phyloP scores from a whole-genome alignment of 1,140 invertebrate genomes.

The Drosophila navojoa region DNA sequence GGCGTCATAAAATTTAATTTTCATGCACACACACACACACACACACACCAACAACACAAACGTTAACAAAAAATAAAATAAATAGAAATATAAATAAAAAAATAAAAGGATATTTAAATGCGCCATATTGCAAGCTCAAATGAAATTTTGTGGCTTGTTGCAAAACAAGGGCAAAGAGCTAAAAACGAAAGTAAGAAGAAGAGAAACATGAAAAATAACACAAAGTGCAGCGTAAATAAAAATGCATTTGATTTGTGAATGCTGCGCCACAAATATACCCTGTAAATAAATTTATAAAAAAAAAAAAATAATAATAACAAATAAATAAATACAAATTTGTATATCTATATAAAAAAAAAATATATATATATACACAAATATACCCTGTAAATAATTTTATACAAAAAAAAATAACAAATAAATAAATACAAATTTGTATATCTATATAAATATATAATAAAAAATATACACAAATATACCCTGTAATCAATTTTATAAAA shows the following conservation, averaged over 20 bases:
- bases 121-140: constrained; percentile 76
- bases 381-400: no score
- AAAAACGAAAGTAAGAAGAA: constrained; percentile 11
- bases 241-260: background rate
- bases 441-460: no score
- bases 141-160: constrained; percentile 79
- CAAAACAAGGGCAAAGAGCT: constrained; percentile 46
- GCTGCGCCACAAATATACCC: constrained; percentile 2
- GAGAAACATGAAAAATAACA: constrained; percentile 13
- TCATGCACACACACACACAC: constrained; percentile 13
- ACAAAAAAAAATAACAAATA: no score
- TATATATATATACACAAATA: no score
- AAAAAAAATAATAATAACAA: no score
- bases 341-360: no score
- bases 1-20: constrained; percentile 64
- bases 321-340: no score
- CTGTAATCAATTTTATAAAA: no score
- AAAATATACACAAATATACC: no score
- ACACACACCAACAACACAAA: background rate
- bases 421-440: no score
- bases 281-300: background rate
- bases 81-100: constrained; percentile 20
- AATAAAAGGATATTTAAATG: constrained; percentile 63
- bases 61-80: constrained; percentile 7
- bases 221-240: constrained; percentile 45